Conservation (phyloP, 2,797 vertebrate genomes). For the Halcyon smyrnensis region DNA sequence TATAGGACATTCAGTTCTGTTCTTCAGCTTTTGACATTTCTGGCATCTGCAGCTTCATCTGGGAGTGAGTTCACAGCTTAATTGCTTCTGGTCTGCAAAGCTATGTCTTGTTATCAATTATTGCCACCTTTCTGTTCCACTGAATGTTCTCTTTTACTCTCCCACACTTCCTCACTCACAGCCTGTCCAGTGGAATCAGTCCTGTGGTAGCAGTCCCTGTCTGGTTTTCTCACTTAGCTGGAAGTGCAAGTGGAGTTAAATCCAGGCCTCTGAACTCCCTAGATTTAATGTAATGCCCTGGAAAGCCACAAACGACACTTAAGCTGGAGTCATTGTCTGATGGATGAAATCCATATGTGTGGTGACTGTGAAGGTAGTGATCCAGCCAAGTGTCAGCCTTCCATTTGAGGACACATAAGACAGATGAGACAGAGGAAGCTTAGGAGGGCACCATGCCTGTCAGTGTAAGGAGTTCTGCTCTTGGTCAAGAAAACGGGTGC, state of each 20-base stretch:
- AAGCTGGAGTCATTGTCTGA: fast-evolving
- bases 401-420: neutral
- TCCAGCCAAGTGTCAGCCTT: neutral
- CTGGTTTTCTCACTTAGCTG: neutral
- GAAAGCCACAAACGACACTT: neutral
- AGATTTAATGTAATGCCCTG: neutral
- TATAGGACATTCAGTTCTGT: neutral
- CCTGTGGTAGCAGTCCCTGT: neutral
- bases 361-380: neutral
- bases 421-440: neutral
- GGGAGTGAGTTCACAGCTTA: neutral
- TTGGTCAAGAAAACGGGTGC: fast-evolving
- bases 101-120: neutral
- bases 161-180: neutral
- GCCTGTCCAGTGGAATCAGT: neutral
- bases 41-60: neutral
- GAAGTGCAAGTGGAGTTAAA: neutral
- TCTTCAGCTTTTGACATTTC: neutral
- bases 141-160: neutral
- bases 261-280: neutral
- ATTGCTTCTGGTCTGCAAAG: neutral
- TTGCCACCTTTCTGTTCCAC: neutral
- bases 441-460: neutral
- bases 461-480: neutral
- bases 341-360: fast-evolving